A percentile compares a stretch with the other conserved stretches of the same genome.
Conservation (phyloP, 2,113 vertebrate species). For the Lipotes vexillifer region DNA sequence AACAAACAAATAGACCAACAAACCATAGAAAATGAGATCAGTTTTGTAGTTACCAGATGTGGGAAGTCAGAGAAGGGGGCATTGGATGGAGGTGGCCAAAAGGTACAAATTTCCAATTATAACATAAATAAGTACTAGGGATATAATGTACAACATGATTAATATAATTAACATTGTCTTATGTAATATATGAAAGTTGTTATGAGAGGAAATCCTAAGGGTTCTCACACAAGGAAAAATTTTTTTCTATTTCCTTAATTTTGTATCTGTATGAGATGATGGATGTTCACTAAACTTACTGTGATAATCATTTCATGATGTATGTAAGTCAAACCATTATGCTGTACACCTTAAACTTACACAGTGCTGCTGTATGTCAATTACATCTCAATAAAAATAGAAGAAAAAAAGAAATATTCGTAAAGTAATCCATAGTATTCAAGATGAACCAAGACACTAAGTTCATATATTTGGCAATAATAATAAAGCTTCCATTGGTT, state of each 20-base stretch:
- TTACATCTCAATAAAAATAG: not conserved
- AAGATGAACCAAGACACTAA: not conserved
- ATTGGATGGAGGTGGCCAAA: not conserved
- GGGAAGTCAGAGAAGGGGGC: not conserved
- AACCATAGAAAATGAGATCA: not conserved
- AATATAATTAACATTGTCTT: not conserved
- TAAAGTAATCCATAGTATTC: not conserved
- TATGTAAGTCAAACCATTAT: not conserved
- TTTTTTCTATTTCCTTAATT: not conserved
- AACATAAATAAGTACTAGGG: not conserved
- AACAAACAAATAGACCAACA: not conserved
- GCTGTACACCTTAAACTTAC: not conserved
- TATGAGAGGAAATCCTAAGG: not conserved
- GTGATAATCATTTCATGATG: not conserved
- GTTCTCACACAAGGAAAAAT: not conserved
- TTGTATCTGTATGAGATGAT: not conserved
- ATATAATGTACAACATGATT: not conserved
- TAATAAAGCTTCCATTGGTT: not conserved
- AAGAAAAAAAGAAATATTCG: not conserved
- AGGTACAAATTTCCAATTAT: not conserved
- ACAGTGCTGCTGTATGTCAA: not conserved
- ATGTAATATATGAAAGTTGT: not conserved
- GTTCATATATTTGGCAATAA: not conserved
- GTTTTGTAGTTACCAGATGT: not conserved
- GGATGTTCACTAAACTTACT: not conserved